Evolutionary conservation across 2,888 invertebrate species (phyloP), one percentile per base, ranked within the genome.

Genomic region (Criorhina ranunculi): DNA sequence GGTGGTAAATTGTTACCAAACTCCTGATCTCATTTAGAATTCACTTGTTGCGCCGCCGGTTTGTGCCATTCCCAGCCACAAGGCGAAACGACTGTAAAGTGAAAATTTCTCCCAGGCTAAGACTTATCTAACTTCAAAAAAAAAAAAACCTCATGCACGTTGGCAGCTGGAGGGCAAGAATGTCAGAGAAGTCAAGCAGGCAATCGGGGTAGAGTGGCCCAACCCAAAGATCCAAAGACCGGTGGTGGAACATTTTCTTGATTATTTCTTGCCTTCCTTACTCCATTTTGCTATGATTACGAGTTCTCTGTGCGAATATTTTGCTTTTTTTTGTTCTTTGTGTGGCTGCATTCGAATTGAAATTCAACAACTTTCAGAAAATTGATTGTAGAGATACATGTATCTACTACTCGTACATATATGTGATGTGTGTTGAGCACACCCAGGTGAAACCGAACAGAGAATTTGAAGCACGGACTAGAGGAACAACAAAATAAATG

Each of bases 301-400:
- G 12, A 57, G 46, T 24, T 24, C 24, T 24, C 24, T 24, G 24
- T 24, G 24, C 9, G n/a, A 57, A 33, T 57, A 11, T 24, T 62
- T 44, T 29, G 11, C 11, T 6, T 66, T 40, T 31, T 15, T 37
- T 12, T 51, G 1, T 51, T 40, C 35, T 33, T 40, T 40, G 66
- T 66, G 51, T 44, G 40, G 62, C 60, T 81, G 83, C 78, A 78
- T 57, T 75, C 59, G 62, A 67, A 73, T 78, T 78, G 73, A 73
- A 78, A 73, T 67, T 62, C 78, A 78, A 73, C 78, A 79, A 75
- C 78, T 83, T 79, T 79, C 73, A 79, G 82, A 70, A 70, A 80
- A 79, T 60, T 60, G 12, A 73, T 57, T 78, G 51, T 37, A 29
- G 17, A 31, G 33, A 40, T 42, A 44, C 40, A 76, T 51, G 46